phyloP scores from a whole-genome alignment of 2,113 vertebrate species.

The Columba livia region DNA sequence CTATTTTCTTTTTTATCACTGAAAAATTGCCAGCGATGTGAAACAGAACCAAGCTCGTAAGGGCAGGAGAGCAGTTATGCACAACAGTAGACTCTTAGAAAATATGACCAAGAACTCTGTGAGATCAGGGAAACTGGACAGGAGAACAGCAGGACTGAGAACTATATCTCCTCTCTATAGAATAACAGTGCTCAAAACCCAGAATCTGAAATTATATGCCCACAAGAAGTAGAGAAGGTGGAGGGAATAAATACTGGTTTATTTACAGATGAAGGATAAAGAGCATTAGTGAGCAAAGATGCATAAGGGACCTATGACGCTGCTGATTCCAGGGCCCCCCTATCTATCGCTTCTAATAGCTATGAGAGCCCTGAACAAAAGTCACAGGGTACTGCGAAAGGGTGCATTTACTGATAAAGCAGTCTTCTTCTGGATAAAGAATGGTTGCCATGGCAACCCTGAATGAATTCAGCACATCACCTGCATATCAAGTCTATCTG shows the following conservation, averaged over 20 bases:
- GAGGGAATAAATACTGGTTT: neutral
- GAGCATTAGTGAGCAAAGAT: neutral
- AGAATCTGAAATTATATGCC: neutral
- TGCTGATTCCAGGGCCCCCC: neutral
- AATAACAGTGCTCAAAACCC: neutral
- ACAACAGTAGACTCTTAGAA: neutral
- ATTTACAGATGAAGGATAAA: neutral
- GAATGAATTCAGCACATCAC: conserved; percentile 4
- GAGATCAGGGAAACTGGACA: neutral
- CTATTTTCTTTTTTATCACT: neutral
- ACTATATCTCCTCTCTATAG: neutral
- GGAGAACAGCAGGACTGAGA: neutral
- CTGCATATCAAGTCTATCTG: neutral
- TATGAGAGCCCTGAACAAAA: neutral
- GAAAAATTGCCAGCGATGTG: neutral
- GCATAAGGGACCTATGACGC: neutral
- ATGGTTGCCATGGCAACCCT: neutral
- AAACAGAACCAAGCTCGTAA: neutral
- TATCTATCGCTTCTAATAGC: neutral
- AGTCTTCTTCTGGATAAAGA: neutral
- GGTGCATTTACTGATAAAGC: neutral
- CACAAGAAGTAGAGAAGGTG: neutral
- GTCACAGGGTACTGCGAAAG: neutral
- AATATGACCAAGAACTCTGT: neutral
- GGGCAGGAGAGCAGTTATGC: neutral